Conservation (phyloP, 2,888 invertebrate genomes). For the Eristalinus aeneus region DNA sequence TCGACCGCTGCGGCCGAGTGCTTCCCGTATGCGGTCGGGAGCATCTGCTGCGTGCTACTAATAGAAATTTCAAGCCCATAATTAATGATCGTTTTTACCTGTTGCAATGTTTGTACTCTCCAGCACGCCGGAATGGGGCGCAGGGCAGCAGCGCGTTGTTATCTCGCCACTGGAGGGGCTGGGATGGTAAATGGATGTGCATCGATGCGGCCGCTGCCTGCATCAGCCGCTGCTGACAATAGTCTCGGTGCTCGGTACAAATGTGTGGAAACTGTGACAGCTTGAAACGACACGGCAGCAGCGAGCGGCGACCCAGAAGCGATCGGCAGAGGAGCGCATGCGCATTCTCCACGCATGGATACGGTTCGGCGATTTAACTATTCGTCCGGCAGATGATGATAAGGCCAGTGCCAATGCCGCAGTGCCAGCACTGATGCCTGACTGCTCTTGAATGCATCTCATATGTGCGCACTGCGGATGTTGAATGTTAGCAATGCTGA, state of each 20-base stretch:
- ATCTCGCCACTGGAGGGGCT: constrained; percentile 44
- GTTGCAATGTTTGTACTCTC: constrained; percentile 67
- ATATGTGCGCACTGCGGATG: constrained; percentile 47
- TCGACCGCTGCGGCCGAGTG: not conserved
- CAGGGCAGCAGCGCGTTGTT: constrained; percentile 29
- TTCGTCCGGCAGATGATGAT: constrained; percentile 69
- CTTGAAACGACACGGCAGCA: constrained; percentile 58
- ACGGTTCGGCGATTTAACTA: constrained; percentile 68
- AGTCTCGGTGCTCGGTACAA: constrained; percentile 40
- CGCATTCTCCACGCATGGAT: constrained; percentile 69
- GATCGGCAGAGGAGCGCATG: not conserved
- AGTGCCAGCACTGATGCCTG: not conserved
- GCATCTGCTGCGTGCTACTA: constrained; percentile 71
- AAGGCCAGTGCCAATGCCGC: constrained; percentile 21
- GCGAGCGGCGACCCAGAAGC: constrained; percentile 33
- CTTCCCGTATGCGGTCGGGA: constrained; percentile 7
- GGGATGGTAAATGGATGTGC: constrained; percentile 39
- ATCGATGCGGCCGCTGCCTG: constrained; percentile 25
- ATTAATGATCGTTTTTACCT: constrained; percentile 73
- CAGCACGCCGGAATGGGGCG: constrained; percentile 30
- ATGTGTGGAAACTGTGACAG: constrained; percentile 69
- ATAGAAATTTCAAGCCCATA: constrained; percentile 73
- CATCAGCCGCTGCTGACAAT: constrained; percentile 59
- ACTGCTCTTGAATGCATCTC: constrained; percentile 31
- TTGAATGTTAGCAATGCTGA: constrained; percentile 34